These are phyloP conservation scores for Belgica antarctica DNA, from an alignment of 2,888 invertebrate genomes.

Conservation along the genomic window DNA sequence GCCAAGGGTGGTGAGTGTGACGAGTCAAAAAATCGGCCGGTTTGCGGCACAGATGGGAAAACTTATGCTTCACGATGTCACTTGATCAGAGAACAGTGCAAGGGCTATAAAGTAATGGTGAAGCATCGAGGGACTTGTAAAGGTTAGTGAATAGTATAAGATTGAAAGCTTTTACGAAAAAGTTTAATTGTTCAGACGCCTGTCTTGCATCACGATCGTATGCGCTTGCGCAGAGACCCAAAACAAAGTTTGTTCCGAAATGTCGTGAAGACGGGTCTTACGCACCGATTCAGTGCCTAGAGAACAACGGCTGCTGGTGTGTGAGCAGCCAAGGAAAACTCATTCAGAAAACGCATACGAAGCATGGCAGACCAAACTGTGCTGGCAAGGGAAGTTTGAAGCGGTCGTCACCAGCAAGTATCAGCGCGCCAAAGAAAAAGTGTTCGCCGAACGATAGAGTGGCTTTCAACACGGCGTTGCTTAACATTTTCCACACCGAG, in stretches of 20 bases:
- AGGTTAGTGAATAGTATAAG: too few relatives aligned
- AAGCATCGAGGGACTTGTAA: constrained; percentile 69
- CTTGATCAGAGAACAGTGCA: constrained; percentile 73
- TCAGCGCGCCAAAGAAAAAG: constrained; percentile 25
- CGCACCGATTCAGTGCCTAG: constrained; percentile 80
- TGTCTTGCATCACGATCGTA: constrained; percentile 57
- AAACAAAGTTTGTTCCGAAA: constrained; percentile 66
- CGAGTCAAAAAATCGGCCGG: constrained; percentile 53
- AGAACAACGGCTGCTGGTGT: constrained; percentile 84
- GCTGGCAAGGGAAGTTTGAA: constrained; percentile 61
- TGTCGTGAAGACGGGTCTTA: constrained; percentile 83
- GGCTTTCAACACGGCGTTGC: constrained; percentile 78
- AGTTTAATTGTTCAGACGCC: constrained; percentile 52
- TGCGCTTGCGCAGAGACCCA: constrained; percentile 53
- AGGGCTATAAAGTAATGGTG: constrained; percentile 64
- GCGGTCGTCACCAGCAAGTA: constrained; percentile 63
- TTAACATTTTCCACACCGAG: constrained; percentile 82
- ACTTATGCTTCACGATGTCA: constrained; percentile 81
- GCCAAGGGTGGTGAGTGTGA: constrained; percentile 55
- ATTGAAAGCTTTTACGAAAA: constrained; percentile 20
- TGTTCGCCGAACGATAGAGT: constrained; percentile 61
- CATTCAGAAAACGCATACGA: constrained; percentile 74
- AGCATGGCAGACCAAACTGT: constrained; percentile 69
- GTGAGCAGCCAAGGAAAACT: constrained; percentile 80
- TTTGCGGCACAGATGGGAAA: constrained; percentile 64